Conservation (phyloP, 2,797 vertebrate species). For the Ptychobarbus kaznakovi region DNA sequence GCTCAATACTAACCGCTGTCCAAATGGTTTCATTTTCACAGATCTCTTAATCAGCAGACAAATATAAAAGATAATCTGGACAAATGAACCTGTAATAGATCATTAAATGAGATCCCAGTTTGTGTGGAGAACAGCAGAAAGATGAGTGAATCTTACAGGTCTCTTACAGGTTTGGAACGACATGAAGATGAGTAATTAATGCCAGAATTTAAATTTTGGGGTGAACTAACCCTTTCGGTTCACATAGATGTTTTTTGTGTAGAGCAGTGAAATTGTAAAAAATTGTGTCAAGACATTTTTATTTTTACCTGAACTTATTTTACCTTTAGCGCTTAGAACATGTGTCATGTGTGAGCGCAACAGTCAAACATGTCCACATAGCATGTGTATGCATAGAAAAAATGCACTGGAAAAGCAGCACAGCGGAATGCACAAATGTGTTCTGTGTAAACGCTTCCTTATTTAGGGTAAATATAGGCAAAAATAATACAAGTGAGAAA, state of each 20-base stretch:
- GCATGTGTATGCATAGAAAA: background rate
- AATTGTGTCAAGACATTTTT: background rate
- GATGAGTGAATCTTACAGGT: background rate
- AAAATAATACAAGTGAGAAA: background rate
- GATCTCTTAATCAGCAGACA: background rate
- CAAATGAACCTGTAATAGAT: background rate
- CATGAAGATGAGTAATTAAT: background rate
- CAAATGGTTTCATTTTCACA: background rate
- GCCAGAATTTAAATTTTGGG: background rate
- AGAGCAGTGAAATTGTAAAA: background rate
- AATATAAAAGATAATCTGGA: background rate
- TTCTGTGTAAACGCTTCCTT: background rate
- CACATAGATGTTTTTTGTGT: background rate
- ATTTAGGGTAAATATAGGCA: background rate
- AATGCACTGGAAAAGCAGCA: background rate
- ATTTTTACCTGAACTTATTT: background rate
- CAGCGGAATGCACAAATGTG: background rate
- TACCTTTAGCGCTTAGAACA: background rate
- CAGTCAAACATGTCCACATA: background rate
- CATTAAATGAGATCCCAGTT: background rate
- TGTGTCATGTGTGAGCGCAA: background rate
- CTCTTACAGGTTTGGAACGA: background rate
- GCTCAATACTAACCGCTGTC: background rate
- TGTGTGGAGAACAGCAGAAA: background rate
- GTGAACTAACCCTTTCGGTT: background rate